Conservation (phyloP, 2,888 invertebrate genomes). For the Spatulosminthurus flaviceps region DNA sequence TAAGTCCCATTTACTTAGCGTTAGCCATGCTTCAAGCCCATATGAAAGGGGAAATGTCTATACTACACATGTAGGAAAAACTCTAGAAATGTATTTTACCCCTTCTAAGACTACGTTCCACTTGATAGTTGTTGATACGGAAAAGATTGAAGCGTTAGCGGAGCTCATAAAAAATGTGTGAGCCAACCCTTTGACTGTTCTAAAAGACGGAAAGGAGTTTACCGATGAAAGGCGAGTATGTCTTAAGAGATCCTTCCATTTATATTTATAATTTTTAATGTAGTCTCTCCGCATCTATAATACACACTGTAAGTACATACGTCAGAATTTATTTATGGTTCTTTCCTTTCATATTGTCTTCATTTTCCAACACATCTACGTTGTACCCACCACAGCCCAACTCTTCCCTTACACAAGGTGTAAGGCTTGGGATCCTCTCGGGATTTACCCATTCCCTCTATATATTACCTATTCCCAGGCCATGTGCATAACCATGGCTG, state of each 20-base stretch:
- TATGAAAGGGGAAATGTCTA: no score
- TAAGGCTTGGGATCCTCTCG: no score
- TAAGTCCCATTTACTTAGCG: constrained; percentile 21
- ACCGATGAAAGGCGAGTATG: constrained; percentile 44
- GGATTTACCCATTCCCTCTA: no score
- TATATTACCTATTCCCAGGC: no score
- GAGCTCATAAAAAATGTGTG: constrained; percentile 43
- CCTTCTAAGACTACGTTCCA: not conserved
- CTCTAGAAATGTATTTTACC: no score
- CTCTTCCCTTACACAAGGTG: no score
- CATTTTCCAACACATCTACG: not conserved
- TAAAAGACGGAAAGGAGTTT: constrained; percentile 45
- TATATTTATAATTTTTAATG: constrained; percentile 47
- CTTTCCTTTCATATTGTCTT: constrained; percentile 11
- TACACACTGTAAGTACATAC: not conserved
- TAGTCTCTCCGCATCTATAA: no score
- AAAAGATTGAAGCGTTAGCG: constrained; percentile 35
- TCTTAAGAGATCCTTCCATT: constrained; percentile 33
- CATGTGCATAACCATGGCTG: no score
- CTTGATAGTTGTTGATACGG: constrained; percentile 12
- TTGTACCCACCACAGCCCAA: not conserved
- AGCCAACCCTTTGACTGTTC: constrained; percentile 50
- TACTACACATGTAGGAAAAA: no score
- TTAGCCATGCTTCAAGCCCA: not conserved
- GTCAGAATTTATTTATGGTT: constrained; percentile 18